These are phyloP conservation scores for Leucania comma DNA, from an alignment of 2,888 invertebrate species.

Conservation along the genomic window DNA sequence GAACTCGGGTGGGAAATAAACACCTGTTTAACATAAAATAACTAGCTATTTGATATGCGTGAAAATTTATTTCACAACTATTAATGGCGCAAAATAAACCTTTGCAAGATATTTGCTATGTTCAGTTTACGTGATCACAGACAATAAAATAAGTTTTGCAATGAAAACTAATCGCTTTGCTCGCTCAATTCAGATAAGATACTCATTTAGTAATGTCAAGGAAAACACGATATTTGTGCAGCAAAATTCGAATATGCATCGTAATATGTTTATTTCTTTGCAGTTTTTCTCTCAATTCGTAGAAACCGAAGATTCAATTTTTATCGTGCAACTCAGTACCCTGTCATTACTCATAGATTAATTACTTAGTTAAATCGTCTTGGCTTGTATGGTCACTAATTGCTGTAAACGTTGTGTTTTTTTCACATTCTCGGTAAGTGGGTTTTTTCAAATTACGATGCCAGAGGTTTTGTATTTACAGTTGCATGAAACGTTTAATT, in stretches of 20 bases:
- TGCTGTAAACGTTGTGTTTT: slow-evolving; percentile 86
- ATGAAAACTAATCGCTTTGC: slow-evolving; percentile 63
- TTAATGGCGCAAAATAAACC: slow-evolving; percentile 43
- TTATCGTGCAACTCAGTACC: slow-evolving; percentile 70
- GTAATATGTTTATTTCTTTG: slow-evolving; percentile 48
- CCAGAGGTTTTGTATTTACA: slow-evolving; percentile 87
- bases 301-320: slow-evolving; percentile 69
- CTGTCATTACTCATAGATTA: slow-evolving; percentile 78
- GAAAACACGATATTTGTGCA: slow-evolving; percentile 63
- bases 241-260: slow-evolving; percentile 49
- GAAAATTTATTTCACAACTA: slow-evolving; percentile 51
- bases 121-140: slow-evolving; percentile 65
- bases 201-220: slow-evolving; percentile 68
- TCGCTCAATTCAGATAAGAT: slow-evolving; percentile 65
- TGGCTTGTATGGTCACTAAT: slow-evolving; percentile 85
- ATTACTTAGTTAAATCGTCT: slow-evolving; percentile 83
- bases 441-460: slow-evolving; percentile 83
- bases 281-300: slow-evolving; percentile 43
- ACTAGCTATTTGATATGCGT: slow-evolving; percentile 41
- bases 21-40: slow-evolving; percentile 57
- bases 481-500: slow-evolving; percentile 89
- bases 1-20: slow-evolving; percentile 37
- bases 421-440: slow-evolving; percentile 85
- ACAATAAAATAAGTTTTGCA: slow-evolving; percentile 67
- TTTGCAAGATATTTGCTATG: slow-evolving; percentile 55